Evolutionary conservation across 1,140 invertebrate genomes (phyloP).

Genomic region (Eulimnadia texana): DNA sequence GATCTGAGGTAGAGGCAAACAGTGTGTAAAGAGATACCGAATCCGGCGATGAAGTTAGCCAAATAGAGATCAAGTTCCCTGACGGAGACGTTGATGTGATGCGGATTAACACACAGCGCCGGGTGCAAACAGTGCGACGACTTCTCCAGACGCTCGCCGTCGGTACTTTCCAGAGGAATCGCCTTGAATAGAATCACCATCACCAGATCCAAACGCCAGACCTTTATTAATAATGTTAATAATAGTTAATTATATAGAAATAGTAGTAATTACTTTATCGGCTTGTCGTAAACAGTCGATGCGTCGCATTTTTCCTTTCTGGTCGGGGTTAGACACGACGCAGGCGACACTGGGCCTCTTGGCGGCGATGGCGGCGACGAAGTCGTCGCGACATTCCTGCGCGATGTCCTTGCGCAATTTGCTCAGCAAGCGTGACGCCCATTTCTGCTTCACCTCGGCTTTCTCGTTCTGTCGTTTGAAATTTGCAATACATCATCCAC

Average conservation of each 20-base stretch:
- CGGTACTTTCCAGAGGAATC: conserved; percentile 95
- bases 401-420: conserved; percentile 97
- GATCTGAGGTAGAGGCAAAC: too few relatives aligned
- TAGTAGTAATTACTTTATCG: conserved; percentile 60
- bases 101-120: conserved; percentile 94
- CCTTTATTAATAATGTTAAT: conserved; percentile 35
- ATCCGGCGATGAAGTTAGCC: conserved; percentile 97
- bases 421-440: conserved; percentile 89
- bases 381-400: conserved; percentile 93
- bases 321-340: conserved; percentile 95
- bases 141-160: conserved; percentile 94
- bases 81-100: conserved; percentile 98
- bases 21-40: conserved; percentile 68
- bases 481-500: too few relatives aligned
- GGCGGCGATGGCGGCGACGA: conserved; percentile 91
- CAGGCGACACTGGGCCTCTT: conserved; percentile 92
- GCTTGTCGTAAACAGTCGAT: conserved; percentile 98
- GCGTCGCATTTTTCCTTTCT: conserved; percentile 98
- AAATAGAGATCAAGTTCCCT: conserved; percentile 94
- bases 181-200: conserved; percentile 99
- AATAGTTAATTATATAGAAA: neutral
- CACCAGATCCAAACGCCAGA: conserved; percentile 95
- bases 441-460: conserved; percentile 97
- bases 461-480: conserved; percentile 96
- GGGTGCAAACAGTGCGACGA: conserved; percentile 91